phyloP scores from a whole-genome alignment of 1,140 invertebrate species.

The Medauroidea extradentata region DNA sequence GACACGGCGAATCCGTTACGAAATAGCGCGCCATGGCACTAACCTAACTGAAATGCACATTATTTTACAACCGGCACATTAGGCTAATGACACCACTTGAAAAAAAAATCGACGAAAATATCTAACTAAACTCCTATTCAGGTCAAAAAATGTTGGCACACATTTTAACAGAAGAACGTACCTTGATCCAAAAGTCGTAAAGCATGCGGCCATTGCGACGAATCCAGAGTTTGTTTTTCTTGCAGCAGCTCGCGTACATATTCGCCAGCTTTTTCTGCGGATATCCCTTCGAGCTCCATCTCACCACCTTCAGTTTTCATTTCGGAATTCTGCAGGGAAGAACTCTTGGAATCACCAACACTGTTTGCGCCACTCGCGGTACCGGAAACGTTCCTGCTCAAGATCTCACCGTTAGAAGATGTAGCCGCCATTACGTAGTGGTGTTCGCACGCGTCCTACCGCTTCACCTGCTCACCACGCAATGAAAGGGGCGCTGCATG shows the following conservation, averaged over 20 bases:
- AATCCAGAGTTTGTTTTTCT: conserved; percentile 68
- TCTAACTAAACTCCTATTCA: too few relatives aligned
- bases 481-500: conserved; percentile 9
- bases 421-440: not conserved
- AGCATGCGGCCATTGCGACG: conserved; percentile 62
- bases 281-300: conserved; percentile 6
- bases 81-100: too few relatives aligned
- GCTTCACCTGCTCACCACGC: conserved; percentile 6
- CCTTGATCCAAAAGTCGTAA: conserved; percentile 67
- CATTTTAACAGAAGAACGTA: conserved; percentile 33
- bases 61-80: too few relatives aligned
- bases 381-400: not conserved
- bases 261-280: conserved; percentile 58
- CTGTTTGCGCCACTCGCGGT: not conserved
- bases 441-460: not conserved
- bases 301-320: conserved; percentile 9
- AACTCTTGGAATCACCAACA: conserved; percentile 3
- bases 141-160: too few relatives aligned
- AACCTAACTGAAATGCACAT: too few relatives aligned
- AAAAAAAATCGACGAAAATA: too few relatives aligned
- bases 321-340: not conserved
- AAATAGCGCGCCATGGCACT: too few relatives aligned
- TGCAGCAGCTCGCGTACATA: conserved; percentile 69
- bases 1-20: too few relatives aligned
- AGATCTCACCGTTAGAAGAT: conserved; percentile 8